Base-by-base conservation (phyloP, 2,888 invertebrate species). In the Idaea aversata region DNA sequence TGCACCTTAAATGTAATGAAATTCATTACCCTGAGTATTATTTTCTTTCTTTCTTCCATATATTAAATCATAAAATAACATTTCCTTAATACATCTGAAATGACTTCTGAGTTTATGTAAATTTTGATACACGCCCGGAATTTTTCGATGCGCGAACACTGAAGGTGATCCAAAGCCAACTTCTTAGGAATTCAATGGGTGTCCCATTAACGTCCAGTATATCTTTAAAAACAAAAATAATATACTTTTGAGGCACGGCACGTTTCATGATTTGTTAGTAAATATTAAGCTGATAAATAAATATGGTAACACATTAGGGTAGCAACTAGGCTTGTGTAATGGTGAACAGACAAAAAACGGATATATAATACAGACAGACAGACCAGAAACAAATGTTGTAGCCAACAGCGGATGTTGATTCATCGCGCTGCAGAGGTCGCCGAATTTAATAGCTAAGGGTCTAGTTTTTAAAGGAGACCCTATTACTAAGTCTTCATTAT, bases 51-150 rank as follows among this genome's bases (percentile, higher is more conserved):
- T 74, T 61, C 60, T 73, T 72, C 82, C 79, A 85, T 83, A 88
- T 88, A 88, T 85, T 83, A 86, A 83, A 85, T 82, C 82, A 84
- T 83, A 83, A 85, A 88, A 87, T 86, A 86, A 84, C 83, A 86
- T 86, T 85, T 81, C 85, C 85, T 83, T 89, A 89, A 89, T 88
- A 90, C 85, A 85, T 88, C 86, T 88, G 78, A 80, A 88, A 91
- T 85, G 85, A 84, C 84, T 81, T 75, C 76, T 78, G 82, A 88
- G 88, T 88, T 90, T 90, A 90, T 90, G 91, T 88, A 90, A 88
- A 91, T 89, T 85, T 74, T 84, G 82, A 86, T 82, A 90, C 88
- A 87, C 84, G 87, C 70, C 75, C 75, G 74, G 90, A 89, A 91
- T 91, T 89, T 87, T 88, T 88, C 80, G 79, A 80, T 78, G 79